phyloP scores from a whole-genome alignment of 2,113 vertebrate species.

The Oreochromis tanganicae region DNA sequence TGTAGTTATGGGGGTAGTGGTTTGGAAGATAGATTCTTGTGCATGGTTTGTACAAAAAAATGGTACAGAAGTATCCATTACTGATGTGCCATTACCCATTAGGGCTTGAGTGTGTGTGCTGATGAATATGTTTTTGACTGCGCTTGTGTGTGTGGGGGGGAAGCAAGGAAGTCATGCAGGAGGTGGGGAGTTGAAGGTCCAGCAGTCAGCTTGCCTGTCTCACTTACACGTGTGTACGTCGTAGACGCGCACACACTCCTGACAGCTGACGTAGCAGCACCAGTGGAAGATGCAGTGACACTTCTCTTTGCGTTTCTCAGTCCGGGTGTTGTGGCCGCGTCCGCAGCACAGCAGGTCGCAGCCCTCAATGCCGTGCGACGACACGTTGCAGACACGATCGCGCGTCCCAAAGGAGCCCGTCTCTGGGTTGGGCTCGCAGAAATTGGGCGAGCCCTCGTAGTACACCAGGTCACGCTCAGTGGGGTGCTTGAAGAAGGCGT shows the following conservation, averaged over 20 bases:
- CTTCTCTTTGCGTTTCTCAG: conserved; percentile 96
- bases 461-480: conserved; percentile 95
- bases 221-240: conserved; percentile 98
- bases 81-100: conserved; percentile 45
- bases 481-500: conserved; percentile 93
- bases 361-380: conserved; percentile 95
- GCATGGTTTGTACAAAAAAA: conserved; percentile 10
- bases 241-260: conserved; percentile 91
- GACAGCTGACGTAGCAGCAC: conserved; percentile 99
- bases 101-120: conserved; percentile 9
- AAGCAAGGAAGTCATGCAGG: conserved; percentile 4
- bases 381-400: conserved; percentile 93
- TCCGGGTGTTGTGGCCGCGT: conserved; percentile 95
- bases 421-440: conserved; percentile 95
- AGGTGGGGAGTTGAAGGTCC: conserved; percentile 1
- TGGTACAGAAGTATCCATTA: conserved; percentile 13
- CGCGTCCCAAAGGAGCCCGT: conserved; percentile 95
- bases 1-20: background rate
- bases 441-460: conserved; percentile 97
- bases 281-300: conserved; percentile 99
- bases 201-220: conserved; percentile 42
- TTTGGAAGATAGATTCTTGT: conserved; percentile 13
- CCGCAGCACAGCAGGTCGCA: conserved; percentile 97
- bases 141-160: background rate
- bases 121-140: background rate